Base-by-base conservation (phyloP, 2,888 invertebrate species). In the Actias luna region DNA sequence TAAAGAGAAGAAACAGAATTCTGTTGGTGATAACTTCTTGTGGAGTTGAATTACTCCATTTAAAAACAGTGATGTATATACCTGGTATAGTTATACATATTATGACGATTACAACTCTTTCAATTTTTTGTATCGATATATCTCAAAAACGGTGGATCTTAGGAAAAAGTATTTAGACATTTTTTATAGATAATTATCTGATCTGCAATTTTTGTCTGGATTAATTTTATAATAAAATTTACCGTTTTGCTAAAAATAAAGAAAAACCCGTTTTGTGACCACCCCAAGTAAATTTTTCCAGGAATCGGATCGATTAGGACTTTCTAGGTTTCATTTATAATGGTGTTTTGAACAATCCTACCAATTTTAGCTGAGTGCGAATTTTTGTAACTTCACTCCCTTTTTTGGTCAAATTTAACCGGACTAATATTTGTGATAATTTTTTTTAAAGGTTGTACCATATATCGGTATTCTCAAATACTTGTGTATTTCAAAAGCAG, bases 321-420 rank as follows among this genome's bases (percentile, higher is more conserved):
- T 58, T 33, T 33, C 18, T 18, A 58, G 0, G 18, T 33, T 58
- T 58, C 2, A 2, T 29, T 58, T 58, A 58, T 33, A 33, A 36
- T 59, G 29, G 39, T 61, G 61, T 36, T 55, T 61, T 55, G 55
- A 61, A 55, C 36, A 61, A 61, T 36, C 36, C 36, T 61, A 36
- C 57, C 36, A 57, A 55, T 61, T 57, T 57, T 57, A 61, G 57
- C 57, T n/a, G 36, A 35, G 52, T 61, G n/a, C 25, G 16, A 55
- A 27, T 61, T 61, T 39, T 29, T 61, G 57, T 61, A 61, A 22
- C 55, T 39, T 61, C 29, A 39, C n/a, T 16, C 5, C 31, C 16
- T 59, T 16, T 18, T 59, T 46, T n/a, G 29, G 61, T 57, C 57
- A 39, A 52, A 52, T 14, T 60, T 3, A 4, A 2, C 12, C 36